Base-by-base conservation (phyloP, 2,888 invertebrate genomes). In the Protodeltote pygarga region DNA sequence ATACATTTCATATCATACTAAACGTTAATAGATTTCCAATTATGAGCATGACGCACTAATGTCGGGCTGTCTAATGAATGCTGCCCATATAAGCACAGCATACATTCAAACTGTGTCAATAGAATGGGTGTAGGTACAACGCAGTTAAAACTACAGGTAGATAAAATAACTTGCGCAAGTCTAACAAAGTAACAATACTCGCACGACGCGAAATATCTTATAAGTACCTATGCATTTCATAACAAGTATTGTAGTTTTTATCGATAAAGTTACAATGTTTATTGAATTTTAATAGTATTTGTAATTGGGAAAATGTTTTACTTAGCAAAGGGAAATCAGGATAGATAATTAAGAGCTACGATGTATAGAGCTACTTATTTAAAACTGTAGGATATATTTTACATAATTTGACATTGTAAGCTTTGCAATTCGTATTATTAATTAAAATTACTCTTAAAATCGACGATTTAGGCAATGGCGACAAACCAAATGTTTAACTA, bases 21-120 rank as follows among this genome's bases (percentile, higher is more conserved):
- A 13, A 33, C 51, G 48, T 29, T 54, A 49, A 62, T 63, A 47
- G 51, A 45, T 45, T 52, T 42, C 35, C 41, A 49, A 61, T 61
- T 51, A 59, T 42, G 44, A 50, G 31, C 31, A 63, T 66, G 68
- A 59, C 55, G 49, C 44, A 52, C 39, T 38, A 25, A 39, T 53
- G 63, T 42, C 48, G 19, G 38, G 9, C 42, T 41, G 28, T 49
- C 49, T 54, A 59, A 64, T 52, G 44, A 65, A 67, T 54, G 44
- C 34, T 54, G 45, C 41, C 48, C 38, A 47, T 55, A 44, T 32
- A 64, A 35, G 59, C 35, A 33, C 38, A 52, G 21, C 54, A 44
- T 23, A 59, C 41, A 63, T 48, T 47, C 15, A 39, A 65, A 65
- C 58, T 48, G 55, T 64, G 68, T 59, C 60, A 65, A 60, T 59